These are phyloP conservation scores for Xanthia togata DNA, from an alignment of 2,888 invertebrate species.

Conservation along the genomic window DNA sequence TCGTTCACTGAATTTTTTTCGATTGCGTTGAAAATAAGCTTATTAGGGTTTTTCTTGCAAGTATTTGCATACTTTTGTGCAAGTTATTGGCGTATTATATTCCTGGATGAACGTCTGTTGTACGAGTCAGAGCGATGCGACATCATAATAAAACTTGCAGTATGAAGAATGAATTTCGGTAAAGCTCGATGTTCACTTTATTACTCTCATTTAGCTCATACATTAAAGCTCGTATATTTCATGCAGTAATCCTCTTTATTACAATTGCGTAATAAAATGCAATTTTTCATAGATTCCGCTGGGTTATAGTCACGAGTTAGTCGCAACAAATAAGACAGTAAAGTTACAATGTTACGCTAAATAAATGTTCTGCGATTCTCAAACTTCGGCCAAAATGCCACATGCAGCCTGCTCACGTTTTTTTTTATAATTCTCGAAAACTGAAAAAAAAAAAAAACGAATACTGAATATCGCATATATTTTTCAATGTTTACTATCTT, in stretches of 20 bases:
- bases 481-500: no score
- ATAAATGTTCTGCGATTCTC: background rate
- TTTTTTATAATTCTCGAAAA: background rate
- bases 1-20: background rate
- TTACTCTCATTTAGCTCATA: constrained; percentile 9
- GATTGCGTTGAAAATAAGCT: background rate
- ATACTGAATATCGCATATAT: background rate
- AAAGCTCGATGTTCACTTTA: constrained; percentile 19
- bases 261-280: constrained; percentile 50
- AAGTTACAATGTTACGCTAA: constrained; percentile 48
- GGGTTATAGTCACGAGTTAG: constrained; percentile 43
- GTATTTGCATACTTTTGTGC: background rate
- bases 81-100: background rate
- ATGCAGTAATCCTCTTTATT: constrained; percentile 27
- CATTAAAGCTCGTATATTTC: constrained; percentile 38
- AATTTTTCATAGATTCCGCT: constrained; percentile 51
- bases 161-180: constrained; percentile 13
- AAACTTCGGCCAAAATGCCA: background rate
- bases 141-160: constrained; percentile 24
- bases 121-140: background rate
- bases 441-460: background rate
- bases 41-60: background rate
- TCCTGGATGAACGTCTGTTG: background rate
- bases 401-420: background rate
- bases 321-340: constrained; percentile 48